Base-by-base conservation (phyloP, 2,888 invertebrate species). In the Stenchaetothrips biformis region DNA sequence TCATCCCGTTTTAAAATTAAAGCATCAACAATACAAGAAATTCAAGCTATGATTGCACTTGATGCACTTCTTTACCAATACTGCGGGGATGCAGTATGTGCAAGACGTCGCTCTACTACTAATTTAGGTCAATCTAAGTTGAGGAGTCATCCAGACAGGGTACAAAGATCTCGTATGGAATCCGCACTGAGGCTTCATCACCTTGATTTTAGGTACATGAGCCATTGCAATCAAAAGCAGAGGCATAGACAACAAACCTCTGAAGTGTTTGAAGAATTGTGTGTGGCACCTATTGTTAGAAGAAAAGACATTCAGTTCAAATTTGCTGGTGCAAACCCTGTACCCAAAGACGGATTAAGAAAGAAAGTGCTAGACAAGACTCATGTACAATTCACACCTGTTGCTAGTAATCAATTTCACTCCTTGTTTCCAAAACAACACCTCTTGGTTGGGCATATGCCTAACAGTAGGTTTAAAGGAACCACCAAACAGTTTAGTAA, bases 291-390 rank as follows among this genome's bases (percentile, higher is more conserved):
- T 74, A 21, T 74, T 74, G 25, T 25, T 25, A 74, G 67, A 74
- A 74, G 67, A 74, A 74, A 74, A 74, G 67, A 74, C 67, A 74
- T 74, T 74, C 25, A 25, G 7, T 74, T 74, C 25, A 74, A 74
- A 74, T 74, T 74, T 25, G 67, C 67, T 8, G 67, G 67, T 25
- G 67, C 67, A 21, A 74, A 74, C 25, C 67, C 67, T 8, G 67
- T 74, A 0, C 67, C 67, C 25, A 74, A 74, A 74, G 67, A 74
- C 25, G 67, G 67, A 9, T 7, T 74, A 11, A 21, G 67, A 11
- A 74, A 74, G 25, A 74, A 74, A 74, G 21, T 74, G 21, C 25
- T 74, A 7, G 67, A 25, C 4, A 74, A 21, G 67, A 74, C 67
- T 25, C 67, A 25, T 74, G 11, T 74, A 7, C 67, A 74, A 25